Evolutionary conservation across 2,888 invertebrate species (phyloP), one percentile per base, ranked within the genome.

Genomic region (Eueremaeus valkanovi): DNA sequence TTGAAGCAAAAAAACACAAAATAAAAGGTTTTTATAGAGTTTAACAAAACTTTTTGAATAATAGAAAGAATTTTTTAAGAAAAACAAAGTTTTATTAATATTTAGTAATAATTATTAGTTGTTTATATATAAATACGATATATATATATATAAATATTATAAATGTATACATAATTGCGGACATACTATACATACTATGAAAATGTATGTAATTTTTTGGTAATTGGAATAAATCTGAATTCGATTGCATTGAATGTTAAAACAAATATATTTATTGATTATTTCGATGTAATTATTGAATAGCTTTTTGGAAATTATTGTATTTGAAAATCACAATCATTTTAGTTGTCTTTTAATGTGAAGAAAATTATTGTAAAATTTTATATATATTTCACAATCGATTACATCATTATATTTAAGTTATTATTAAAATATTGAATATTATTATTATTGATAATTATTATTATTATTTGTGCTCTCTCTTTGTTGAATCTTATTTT

Each of bases 401-500:
- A 63, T 33, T 68, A 21, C 36, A 68, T 61, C 58, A 29, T 31
- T 63, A 68, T 68, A 68, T 42, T 68, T 68, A 68, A 68, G 68
- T 68, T 68, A 42, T 63, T 63, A 63, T 61, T 51, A 21, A 8
- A 21, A n/a, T n/a, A n/a, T n/a, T n/a, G n/a, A 21, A 21, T 51
- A 51, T 51, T 51, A 51, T 51, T 61, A 61, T 61, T 61, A 61
- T 29, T 63, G 3, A 58, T 55, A 18, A 24, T 55, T 24, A 24
- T 55, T 24, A 24, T 55, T 24, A 24, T n/a, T n/a, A 58, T 29
- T 58, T 58, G 21, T 66, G 36, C 27, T 21, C 68, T 68, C 68
- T 68, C 68, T 68, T 68, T 68, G 68, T 68, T 68, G 68, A 68
- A 68, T 42, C 68, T 68, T 68, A 68, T 68, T 68, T 68, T 68